phyloP scores from a whole-genome alignment of 1,140 invertebrate species.

The Acromyrmex echinatior region DNA sequence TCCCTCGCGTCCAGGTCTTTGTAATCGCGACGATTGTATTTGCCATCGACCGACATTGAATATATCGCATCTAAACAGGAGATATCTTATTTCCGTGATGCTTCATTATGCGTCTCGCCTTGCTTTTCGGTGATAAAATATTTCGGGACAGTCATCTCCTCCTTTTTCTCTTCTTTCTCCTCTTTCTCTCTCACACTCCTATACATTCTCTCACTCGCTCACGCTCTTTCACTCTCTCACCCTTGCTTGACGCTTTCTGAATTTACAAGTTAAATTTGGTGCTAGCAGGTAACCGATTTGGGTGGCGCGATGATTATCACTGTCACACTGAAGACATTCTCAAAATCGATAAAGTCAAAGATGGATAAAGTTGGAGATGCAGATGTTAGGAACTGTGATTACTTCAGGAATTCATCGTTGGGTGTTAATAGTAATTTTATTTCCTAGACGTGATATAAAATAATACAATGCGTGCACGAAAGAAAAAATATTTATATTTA shows the following conservation, averaged over 20 bases:
- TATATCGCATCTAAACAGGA: constrained; percentile 71
- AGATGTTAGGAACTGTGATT: constrained; percentile 15
- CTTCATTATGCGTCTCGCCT: constrained; percentile 56
- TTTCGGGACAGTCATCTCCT: neutral
- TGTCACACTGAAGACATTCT: constrained; percentile 42
- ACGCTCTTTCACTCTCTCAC: neutral
- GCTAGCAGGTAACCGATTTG: constrained; percentile 53
- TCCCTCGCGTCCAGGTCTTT: constrained; percentile 68
- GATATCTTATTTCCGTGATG: constrained; percentile 76
- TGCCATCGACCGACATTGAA: constrained; percentile 62
- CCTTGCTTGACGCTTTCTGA: constrained; percentile 26
- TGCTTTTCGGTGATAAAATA: constrained; percentile 47
- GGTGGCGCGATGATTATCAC: constrained; percentile 60
- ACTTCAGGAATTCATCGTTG: neutral
- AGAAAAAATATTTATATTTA: neutral
- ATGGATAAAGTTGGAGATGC: constrained; percentile 37
- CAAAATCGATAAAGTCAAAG: constrained; percentile 52
- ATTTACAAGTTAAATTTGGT: constrained; percentile 60
- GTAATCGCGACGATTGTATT: constrained; percentile 80
- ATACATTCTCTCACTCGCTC: neutral
- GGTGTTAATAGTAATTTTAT: constrained; percentile 27
- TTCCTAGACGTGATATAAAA: neutral
- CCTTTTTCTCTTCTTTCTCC: neutral
- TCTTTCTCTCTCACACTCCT: neutral
- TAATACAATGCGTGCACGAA: neutral